Conservation (phyloP, 2,797 vertebrate species). For the Coluber constrictor region DNA sequence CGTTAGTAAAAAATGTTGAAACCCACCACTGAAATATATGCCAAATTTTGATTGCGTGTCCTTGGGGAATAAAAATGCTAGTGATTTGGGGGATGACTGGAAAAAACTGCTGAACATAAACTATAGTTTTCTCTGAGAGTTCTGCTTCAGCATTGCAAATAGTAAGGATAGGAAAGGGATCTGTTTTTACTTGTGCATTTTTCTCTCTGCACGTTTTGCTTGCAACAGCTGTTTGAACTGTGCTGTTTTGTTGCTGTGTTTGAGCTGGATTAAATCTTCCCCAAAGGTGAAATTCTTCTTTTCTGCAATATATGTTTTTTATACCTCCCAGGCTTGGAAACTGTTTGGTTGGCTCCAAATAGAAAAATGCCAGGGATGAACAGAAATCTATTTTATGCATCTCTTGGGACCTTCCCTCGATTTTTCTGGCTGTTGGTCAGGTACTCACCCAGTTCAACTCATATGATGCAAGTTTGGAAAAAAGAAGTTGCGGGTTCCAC, state of each 20-base stretch:
- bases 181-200: background rate
- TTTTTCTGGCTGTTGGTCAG: background rate
- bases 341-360: background rate
- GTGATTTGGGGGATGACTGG: background rate
- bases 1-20: no score
- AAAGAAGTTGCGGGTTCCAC: background rate
- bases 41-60: no score
- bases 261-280: background rate
- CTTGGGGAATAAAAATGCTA: background rate
- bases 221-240: background rate
- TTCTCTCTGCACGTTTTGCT: background rate
- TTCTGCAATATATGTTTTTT: background rate
- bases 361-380: background rate
- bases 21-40: no score
- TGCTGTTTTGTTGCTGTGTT: background rate
- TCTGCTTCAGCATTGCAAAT: slow-evolving; percentile 27
- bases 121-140: background rate
- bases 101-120: background rate
- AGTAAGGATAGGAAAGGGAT: background rate
- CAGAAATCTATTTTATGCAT: background rate
- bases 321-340: background rate
- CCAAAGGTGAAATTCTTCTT: background rate
- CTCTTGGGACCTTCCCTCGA: background rate
- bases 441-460: background rate
- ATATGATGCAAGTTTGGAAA: background rate